Conservation (phyloP, 1,140 invertebrate species). For the Potamilus streckersoni region DNA sequence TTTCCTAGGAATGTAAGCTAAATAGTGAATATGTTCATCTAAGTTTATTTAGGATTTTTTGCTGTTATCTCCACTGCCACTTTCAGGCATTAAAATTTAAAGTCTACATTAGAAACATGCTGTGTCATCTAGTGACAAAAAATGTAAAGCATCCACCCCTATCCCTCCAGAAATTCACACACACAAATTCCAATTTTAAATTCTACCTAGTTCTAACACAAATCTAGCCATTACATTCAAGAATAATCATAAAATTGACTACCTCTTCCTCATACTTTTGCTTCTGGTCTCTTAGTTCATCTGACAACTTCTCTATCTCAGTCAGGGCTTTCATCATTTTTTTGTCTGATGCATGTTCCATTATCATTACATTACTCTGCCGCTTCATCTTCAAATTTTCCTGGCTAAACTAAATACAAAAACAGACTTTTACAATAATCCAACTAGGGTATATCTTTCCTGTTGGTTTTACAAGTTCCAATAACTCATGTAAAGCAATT, state of each 20-base stretch:
- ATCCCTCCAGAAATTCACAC: not conserved
- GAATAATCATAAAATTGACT: not conserved
- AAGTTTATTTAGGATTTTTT: too few species aligned
- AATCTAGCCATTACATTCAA: not conserved
- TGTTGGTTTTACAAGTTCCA: too few species aligned
- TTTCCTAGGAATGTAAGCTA: too few species aligned
- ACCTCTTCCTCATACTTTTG: constrained; percentile 37
- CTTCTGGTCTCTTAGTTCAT: constrained; percentile 33
- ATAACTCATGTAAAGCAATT: too few species aligned
- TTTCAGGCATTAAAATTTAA: too few species aligned
- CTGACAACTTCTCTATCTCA: constrained; percentile 40
- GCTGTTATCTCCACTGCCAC: too few species aligned
- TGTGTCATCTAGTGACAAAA: not conserved
- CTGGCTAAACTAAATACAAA: too few species aligned
- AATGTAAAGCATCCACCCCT: not conserved
- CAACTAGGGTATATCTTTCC: too few species aligned
- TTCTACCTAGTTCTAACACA: not conserved
- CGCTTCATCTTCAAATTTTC: constrained; percentile 45
- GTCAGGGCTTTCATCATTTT: constrained; percentile 45
- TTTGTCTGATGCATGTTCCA: constrained; percentile 29
- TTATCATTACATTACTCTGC: constrained; percentile 44
- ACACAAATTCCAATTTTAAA: not conserved
- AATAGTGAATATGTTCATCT: too few species aligned
- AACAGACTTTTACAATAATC: too few species aligned
- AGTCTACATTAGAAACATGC: too few species aligned